A percentile compares a stretch with the other conserved stretches of the same genome.
Conservation (phyloP, 2,888 invertebrate genomes). For the Xiphydria camelus region DNA sequence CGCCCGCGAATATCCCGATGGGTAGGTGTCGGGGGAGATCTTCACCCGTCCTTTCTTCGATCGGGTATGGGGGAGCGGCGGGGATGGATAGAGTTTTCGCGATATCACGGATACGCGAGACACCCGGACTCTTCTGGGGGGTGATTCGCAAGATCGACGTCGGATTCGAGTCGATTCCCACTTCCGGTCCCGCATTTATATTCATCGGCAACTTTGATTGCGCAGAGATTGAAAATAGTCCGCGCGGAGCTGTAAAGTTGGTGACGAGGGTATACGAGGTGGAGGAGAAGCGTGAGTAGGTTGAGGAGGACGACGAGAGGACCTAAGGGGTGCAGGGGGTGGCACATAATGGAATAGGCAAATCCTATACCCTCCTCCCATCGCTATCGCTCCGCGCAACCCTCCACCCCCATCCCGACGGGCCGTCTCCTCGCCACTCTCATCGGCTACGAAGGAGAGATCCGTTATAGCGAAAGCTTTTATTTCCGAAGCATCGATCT, state of each 20-base stretch:
- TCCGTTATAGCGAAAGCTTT: conserved; percentile 29
- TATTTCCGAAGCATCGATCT: conserved; percentile 40
- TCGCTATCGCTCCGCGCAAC: too few species aligned
- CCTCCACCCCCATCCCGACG: too few species aligned
- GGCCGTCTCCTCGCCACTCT: too few species aligned
- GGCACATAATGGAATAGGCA: too few species aligned
- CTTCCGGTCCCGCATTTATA: conserved; percentile 20
- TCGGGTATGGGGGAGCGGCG: neutral
- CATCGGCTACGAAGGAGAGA: neutral
- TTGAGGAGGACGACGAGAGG: conserved; percentile 24
- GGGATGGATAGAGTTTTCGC: neutral
- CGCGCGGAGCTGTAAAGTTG: conserved; percentile 11
- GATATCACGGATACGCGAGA: too few species aligned
- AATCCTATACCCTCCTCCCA: too few species aligned
- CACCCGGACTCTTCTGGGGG: too few species aligned
- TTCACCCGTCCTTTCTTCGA: conserved; percentile 2
- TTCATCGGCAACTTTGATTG: conserved; percentile 25
- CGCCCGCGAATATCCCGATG: neutral
- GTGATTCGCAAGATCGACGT: neutral
- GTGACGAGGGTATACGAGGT: neutral
- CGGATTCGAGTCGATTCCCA: conserved; percentile 4
- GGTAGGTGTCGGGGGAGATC: neutral
- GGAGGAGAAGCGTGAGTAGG: conserved; percentile 6
- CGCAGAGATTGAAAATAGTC: conserved; percentile 23
- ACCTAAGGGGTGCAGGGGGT: conserved; percentile 29